Conservation (phyloP, 2,888 invertebrate species). For the Leucoma salicis region DNA sequence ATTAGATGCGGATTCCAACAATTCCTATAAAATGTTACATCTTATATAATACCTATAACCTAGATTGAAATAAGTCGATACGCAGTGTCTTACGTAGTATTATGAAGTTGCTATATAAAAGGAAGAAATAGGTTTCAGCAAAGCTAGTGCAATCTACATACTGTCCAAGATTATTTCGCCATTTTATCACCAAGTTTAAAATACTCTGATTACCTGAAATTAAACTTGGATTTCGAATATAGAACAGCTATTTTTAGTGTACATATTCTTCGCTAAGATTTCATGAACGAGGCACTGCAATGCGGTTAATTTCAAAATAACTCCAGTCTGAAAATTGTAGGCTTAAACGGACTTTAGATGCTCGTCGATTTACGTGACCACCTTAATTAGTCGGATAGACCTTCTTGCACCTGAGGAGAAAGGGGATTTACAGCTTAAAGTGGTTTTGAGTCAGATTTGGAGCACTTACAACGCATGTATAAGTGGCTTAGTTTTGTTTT, state of each 20-base stretch:
- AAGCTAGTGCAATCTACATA: too few species aligned
- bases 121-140: too few species aligned
- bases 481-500: too few species aligned
- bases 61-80: too few species aligned
- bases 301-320: slow-evolving; percentile 45
- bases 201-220: background rate
- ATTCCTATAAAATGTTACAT: too few species aligned
- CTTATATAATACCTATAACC: too few species aligned
- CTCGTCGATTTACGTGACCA: slow-evolving; percentile 55
- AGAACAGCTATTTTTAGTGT: slow-evolving; percentile 1
- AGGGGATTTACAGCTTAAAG: slow-evolving; percentile 56
- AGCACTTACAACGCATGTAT: slow-evolving; percentile 12
- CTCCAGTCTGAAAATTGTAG: slow-evolving; percentile 47
- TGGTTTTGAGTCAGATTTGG: slow-evolving; percentile 32
- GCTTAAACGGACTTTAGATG: slow-evolving; percentile 50
- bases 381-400: slow-evolving; percentile 66
- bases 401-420: slow-evolving; percentile 61
- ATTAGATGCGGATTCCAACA: too few species aligned
- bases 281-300: slow-evolving; percentile 35
- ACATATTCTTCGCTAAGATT: slow-evolving; percentile 15
- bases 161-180: too few species aligned
- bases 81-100: too few species aligned
- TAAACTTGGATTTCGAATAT: background rate
- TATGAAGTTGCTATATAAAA: too few species aligned
- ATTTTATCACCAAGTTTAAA: too few species aligned